Base-by-base conservation (phyloP, 2,113 vertebrate species). In the Platysteira castanea region DNA sequence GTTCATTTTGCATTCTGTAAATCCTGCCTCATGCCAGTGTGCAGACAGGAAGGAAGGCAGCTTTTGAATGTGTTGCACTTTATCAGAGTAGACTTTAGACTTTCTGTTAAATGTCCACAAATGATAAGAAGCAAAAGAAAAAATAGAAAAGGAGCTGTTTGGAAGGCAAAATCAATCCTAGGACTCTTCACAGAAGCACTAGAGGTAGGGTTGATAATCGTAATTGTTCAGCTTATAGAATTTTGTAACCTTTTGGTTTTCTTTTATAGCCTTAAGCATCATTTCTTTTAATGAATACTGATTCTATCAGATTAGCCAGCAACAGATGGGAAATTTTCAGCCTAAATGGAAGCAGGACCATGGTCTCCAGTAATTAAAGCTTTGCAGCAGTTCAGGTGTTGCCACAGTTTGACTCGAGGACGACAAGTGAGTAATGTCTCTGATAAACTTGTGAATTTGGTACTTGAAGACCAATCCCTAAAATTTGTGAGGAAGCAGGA, bases 1-100 rank as follows among this genome's bases (percentile, higher is more conserved):
- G 95, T 90, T 96, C 28, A 13, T 75, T 95, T 86, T 47, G 19
- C 46, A 35, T 87, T 84, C 82, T 86, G 8, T 67, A 65, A 79
- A 59, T 93, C 67, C 65, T 93, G 60, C 50, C 28, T 46, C 75
- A 20, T 61, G 50, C 84, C 70, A 91, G 69, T 10, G 1, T 35
- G 71, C 71, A 91, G 42, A 53, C 31, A 11, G 82, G 85, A 90
- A 61, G 64, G 53, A 90, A 84, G 37, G 56, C 53, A 56, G 41
- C n/a, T 90, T 90, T 49, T 82, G 28, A 87, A 64, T 57, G 68
- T 60, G 52, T 52, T 81, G 49, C 2, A 2, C 19, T 84, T 84
- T 96, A 84, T 92, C 90, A 68, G 46, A 71, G 44, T 92, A 89
- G 92, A 96, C 95, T 97, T 96, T 84, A 90, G 95, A 96, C 95